Conservation (phyloP, 2,888 invertebrate genomes). For the Drosophila pseudotakahashii region DNA sequence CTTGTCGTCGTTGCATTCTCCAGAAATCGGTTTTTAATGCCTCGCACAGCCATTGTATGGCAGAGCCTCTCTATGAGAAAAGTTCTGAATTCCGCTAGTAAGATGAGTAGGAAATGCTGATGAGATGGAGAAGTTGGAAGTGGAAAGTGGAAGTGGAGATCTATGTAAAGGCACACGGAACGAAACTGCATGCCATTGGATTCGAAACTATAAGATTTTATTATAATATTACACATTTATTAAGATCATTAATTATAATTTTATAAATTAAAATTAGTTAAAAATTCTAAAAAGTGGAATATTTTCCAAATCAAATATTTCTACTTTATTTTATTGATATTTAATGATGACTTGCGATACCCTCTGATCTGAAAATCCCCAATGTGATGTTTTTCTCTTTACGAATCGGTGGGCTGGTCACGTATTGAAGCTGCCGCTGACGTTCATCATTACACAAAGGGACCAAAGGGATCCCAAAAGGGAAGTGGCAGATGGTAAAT, state of each 20-base stretch:
- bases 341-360: neutral
- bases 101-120: neutral
- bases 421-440: constrained; percentile 1
- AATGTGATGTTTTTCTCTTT: neutral
- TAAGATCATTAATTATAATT: no score
- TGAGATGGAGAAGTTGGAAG: neutral
- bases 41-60: constrained; percentile 21
- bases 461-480: no score
- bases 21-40: constrained; percentile 59
- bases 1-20: constrained; percentile 37
- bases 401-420: neutral
- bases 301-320: no score
- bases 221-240: no score
- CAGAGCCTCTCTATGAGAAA: neutral
- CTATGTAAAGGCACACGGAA: neutral
- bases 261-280: no score
- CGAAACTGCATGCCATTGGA: no score
- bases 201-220: no score
- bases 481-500: no score
- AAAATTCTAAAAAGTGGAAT: no score
- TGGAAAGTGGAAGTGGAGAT: neutral
- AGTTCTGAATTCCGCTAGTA: constrained; percentile 12
- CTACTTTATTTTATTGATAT: no score
- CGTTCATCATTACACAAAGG: constrained; percentile 2
- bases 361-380: neutral